These are phyloP conservation scores for Paracentrotus lividus DNA, from an alignment of 53 echinoderm and acorn worm genomes.

Conservation along the genomic window DNA sequence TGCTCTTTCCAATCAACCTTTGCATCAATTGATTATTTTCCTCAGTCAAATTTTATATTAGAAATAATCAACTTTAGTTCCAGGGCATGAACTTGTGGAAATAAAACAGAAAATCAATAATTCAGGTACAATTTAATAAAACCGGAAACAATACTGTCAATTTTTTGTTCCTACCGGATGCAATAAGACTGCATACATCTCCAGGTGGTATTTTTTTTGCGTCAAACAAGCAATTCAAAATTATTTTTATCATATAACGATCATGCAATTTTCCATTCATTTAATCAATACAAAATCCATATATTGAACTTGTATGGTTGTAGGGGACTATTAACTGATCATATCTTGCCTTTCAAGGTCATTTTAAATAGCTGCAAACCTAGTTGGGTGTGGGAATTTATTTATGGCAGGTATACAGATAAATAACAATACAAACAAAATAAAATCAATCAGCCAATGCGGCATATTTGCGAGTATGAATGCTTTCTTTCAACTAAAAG, in stretches of 20 bases:
- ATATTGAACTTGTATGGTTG: too few species aligned
- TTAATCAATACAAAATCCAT: too few species aligned
- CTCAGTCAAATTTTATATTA: not conserved
- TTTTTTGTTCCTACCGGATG: too few species aligned
- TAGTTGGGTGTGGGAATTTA: slow-evolving; percentile 5
- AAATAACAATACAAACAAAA: not conserved
- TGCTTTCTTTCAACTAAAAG: not conserved
- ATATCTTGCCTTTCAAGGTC: not conserved
- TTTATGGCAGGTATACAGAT: not conserved
- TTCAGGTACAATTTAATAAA: not conserved
- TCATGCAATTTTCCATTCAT: too few species aligned
- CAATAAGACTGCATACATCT: too few species aligned
- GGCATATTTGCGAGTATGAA: not conserved
- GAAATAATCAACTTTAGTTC: not conserved
- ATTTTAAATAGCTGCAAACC: not conserved
- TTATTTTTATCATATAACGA: too few species aligned
- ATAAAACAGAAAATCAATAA: not conserved
- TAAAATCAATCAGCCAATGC: not conserved
- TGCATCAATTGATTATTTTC: not conserved
- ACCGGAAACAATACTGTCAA: not conserved
- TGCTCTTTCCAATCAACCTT: not conserved
- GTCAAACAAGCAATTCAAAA: too few species aligned
- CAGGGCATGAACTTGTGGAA: not conserved
- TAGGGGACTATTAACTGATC: not conserved
- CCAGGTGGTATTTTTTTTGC: too few species aligned